These are phyloP conservation scores for Nematostella vectensis DNA, from an alignment of 92 coral and sea anemone species.

Conservation along the genomic window DNA sequence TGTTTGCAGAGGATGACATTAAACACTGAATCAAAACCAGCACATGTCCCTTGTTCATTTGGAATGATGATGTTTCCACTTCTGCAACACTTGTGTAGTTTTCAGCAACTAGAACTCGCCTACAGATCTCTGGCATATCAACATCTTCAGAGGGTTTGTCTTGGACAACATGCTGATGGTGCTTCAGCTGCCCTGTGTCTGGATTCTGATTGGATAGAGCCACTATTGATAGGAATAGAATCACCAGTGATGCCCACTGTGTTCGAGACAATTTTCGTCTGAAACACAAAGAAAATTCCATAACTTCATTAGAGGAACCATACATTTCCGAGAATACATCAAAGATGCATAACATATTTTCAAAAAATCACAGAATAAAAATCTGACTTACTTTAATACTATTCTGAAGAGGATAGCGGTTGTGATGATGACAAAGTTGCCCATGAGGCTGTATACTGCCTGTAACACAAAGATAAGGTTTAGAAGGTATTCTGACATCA, in stretches of 20 bases:
- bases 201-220: constrained; percentile 37
- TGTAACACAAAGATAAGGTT: constrained; percentile 7
- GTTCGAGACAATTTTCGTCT: constrained; percentile 42
- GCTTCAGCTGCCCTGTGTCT: constrained; percentile 20
- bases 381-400: constrained; percentile 18
- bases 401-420: constrained; percentile 41
- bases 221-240: constrained; percentile 56
- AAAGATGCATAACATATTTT: neutral
- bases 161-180: constrained; percentile 34
- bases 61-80: constrained; percentile 15
- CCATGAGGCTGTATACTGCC: constrained; percentile 44
- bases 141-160: neutral
- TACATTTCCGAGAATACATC: neutral
- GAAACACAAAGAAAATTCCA: neutral
- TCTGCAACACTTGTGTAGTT: constrained; percentile 12
- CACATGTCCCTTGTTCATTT: constrained; percentile 41
- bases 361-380: neutral
- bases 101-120: constrained; percentile 9
- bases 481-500: too few relatives aligned
- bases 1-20: constrained; percentile 55
- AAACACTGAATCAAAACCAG: constrained; percentile 51
- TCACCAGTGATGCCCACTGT: constrained; percentile 60
- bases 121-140: constrained; percentile 5
- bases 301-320: neutral
- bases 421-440: constrained; percentile 45